These are phyloP conservation scores for Notoglanidium macrostoma DNA, from an alignment of 2,797 vertebrate genomes.

Conservation along the genomic window DNA sequence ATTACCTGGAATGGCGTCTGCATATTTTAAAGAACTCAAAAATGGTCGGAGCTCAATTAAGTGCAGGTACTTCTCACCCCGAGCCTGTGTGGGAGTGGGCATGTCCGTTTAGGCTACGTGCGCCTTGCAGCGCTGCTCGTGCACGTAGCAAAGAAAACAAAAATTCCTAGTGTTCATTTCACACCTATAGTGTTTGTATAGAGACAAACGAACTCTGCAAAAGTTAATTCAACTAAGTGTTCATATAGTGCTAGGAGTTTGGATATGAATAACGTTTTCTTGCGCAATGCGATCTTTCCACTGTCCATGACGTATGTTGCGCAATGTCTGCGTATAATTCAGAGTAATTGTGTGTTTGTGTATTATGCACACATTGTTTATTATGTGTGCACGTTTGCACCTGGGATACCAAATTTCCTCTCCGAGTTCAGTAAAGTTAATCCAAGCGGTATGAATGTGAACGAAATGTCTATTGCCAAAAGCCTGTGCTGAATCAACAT, in stretches of 20 bases:
- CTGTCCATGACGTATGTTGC: not conserved
- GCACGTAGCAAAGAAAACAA: not conserved
- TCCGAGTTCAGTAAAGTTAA: not conserved
- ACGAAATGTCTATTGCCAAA: not conserved
- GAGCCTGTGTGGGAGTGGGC: constrained; percentile 49
- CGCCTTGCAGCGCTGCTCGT: not conserved
- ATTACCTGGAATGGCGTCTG: constrained; percentile 68
- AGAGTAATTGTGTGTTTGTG: not conserved
- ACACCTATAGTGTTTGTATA: not conserved
- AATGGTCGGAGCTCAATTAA: constrained; percentile 44
- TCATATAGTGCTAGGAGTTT: not conserved
- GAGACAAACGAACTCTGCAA: not conserved
- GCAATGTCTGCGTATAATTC: not conserved
- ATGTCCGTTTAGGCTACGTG: constrained; percentile 50
- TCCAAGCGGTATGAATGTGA: not conserved
- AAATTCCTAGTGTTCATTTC: not conserved
- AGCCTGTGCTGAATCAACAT: not conserved
- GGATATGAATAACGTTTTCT: not conserved
- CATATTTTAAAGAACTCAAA: constrained; percentile 55
- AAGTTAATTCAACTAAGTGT: not conserved
- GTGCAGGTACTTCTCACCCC: constrained; percentile 56
- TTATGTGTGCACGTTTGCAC: not conserved
- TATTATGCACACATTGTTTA: not conserved
- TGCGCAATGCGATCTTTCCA: not conserved
- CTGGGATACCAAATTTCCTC: not conserved